A percentile compares a stretch with the other conserved stretches of the same genome.
These are phyloP conservation scores for Byasa hedistus DNA, from an alignment of 2,888 invertebrate genomes.

Conservation along the genomic window DNA sequence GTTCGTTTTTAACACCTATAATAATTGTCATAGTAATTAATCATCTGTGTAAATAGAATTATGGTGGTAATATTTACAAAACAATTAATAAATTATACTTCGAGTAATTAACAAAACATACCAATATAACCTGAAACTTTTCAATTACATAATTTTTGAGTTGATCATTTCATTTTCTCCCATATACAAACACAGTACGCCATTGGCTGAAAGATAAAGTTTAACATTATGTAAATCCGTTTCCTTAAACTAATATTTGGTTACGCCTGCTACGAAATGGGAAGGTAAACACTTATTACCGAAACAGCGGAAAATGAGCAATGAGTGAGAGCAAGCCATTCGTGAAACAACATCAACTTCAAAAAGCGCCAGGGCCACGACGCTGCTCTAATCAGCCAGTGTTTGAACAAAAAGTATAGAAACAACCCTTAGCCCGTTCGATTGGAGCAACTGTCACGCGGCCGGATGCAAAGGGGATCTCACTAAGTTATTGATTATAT, in stretches of 20 bases:
- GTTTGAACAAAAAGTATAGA: constrained; percentile 74
- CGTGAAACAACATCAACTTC: constrained; percentile 67
- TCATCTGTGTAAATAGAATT: no score
- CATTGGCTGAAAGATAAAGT: neutral
- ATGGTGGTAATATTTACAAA: no score
- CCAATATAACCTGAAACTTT: neutral
- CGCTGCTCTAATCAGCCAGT: constrained; percentile 73
- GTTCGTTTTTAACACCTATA: no score
- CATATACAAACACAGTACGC: neutral
- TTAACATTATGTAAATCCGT: constrained; percentile 18
- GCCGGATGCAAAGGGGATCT: constrained; percentile 80
- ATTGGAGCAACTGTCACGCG: constrained; percentile 77
- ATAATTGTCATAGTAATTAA: no score
- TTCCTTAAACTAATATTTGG: constrained; percentile 30
- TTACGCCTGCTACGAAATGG: constrained; percentile 33
- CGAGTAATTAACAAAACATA: no score
- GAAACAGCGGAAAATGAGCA: constrained; percentile 53
- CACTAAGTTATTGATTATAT: constrained; percentile 81
- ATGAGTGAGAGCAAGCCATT: constrained; percentile 52
- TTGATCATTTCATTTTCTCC: neutral
- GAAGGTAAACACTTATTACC: constrained; percentile 62
- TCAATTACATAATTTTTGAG: neutral
- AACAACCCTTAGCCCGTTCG: constrained; percentile 66
- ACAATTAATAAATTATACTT: no score
- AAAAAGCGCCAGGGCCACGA: constrained; percentile 56